Evolutionary conservation across 2,888 invertebrate species (phyloP).

Genomic region (Synergus japonicus): DNA sequence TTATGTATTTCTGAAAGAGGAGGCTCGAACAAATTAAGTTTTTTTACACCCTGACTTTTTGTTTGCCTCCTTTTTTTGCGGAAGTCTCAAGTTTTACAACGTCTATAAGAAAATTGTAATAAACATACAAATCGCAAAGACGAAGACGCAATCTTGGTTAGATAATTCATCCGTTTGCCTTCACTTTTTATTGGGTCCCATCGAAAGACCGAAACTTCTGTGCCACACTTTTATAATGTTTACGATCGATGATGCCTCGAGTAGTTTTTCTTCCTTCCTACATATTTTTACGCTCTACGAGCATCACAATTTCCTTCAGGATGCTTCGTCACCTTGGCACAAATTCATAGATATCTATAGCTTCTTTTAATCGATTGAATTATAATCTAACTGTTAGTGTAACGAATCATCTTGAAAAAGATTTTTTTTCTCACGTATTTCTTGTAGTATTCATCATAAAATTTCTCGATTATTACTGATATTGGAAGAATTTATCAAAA

Average conservation of each 20-base stretch:
- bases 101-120: slow-evolving; percentile 16
- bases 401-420: too few relatives aligned
- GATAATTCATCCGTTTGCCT: slow-evolving; percentile 69
- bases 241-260: slow-evolving; percentile 16
- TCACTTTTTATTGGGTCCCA: slow-evolving; percentile 61
- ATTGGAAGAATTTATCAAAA: too few relatives aligned
- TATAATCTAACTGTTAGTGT: too few relatives aligned
- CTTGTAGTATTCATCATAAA: too few relatives aligned
- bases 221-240: slow-evolving; percentile 10
- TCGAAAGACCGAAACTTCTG: slow-evolving; percentile 48
- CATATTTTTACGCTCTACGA: slow-evolving; percentile 34
- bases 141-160: slow-evolving; percentile 61
- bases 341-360: slow-evolving; percentile 20
- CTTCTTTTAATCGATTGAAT: neutral
- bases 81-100: slow-evolving; percentile 11
- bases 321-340: slow-evolving; percentile 45
- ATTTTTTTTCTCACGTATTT: too few relatives aligned
- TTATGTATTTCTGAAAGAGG: too few relatives aligned
- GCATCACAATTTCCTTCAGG: slow-evolving; percentile 41
- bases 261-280: slow-evolving; percentile 40
- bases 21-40: too few relatives aligned
- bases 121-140: slow-evolving; percentile 11
- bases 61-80: neutral
- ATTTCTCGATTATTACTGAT: too few relatives aligned
- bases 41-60: too few relatives aligned